Conservation (phyloP, 2,113 vertebrate genomes). For the Clupea harengus region DNA sequence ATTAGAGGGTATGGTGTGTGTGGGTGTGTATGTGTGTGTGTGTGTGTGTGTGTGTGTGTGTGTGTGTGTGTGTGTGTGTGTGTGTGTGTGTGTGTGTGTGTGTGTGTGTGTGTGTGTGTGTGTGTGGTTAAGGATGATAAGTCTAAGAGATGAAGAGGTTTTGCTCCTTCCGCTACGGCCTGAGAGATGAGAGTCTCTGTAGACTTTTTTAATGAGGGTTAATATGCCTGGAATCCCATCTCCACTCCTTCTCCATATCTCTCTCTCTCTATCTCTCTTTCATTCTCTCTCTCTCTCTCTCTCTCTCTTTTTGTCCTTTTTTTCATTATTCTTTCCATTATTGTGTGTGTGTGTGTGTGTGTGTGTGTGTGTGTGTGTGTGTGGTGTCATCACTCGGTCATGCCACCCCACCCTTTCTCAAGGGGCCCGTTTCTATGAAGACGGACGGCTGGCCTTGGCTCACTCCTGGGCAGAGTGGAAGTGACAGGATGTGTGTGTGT, state of each 20-base stretch:
- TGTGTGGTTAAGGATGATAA: neutral
- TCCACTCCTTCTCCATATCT: no score
- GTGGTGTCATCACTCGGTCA: neutral
- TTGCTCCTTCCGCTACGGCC: no score
- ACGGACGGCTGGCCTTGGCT: slow-evolving; percentile 47
- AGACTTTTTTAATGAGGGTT: no score
- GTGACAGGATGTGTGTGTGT: slow-evolving; percentile 55
- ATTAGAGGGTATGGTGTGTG: neutral
- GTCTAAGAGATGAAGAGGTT: neutral
- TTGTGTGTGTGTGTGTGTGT: neutral
- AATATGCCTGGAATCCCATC: no score
- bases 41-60: neutral
- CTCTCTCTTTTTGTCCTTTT: neutral
- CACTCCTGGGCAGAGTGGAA: slow-evolving; percentile 47
- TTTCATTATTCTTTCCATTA: neutral
- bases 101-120: neutral
- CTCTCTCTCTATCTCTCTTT: neutral
- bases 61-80: neutral
- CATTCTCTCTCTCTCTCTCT: neutral
- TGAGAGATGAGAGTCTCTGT: no score
- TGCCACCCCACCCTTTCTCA: slow-evolving; percentile 31
- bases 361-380: neutral
- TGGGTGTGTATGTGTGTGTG: neutral
- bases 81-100: neutral
- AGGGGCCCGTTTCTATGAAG: slow-evolving; percentile 55